These are phyloP conservation scores for Haemorhous mexicanus DNA, from an alignment of 2,113 vertebrate genomes.

Conservation along the genomic window DNA sequence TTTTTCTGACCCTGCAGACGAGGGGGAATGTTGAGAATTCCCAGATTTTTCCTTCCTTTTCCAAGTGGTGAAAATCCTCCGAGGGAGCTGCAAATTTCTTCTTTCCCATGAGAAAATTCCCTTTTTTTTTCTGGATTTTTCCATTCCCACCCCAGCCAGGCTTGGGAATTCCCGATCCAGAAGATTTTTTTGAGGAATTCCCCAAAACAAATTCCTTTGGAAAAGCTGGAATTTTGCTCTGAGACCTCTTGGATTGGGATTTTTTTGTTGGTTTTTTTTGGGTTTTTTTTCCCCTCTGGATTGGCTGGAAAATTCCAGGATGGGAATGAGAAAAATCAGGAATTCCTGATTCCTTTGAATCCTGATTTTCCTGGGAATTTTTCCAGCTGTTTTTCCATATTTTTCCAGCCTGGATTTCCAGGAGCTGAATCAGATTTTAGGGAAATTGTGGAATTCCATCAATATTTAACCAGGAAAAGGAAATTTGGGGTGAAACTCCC, in stretches of 20 bases:
- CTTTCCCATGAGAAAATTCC: not conserved
- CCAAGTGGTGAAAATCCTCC: not conserved
- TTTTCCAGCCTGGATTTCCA: not conserved
- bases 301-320: not conserved
- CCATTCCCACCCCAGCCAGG: rapidly evolving
- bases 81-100: not conserved
- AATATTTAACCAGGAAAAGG: not conserved
- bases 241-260: not conserved
- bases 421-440: not conserved
- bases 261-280: not conserved
- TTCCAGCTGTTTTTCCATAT: not conserved
- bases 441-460: not conserved
- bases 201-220: not conserved
- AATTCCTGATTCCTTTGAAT: not conserved
- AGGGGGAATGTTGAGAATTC: not conserved
- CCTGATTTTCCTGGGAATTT: not conserved
- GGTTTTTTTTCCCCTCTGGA: not conserved
- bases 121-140: not conserved
- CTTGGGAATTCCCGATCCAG: not conserved
- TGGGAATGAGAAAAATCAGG: not conserved
- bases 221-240: not conserved
- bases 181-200: not conserved
- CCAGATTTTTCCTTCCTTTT: not conserved
- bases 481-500: not conserved
- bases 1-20: not conserved